phyloP scores from a whole-genome alignment of 2,797 vertebrate species.

The Aphelocoma californica region DNA sequence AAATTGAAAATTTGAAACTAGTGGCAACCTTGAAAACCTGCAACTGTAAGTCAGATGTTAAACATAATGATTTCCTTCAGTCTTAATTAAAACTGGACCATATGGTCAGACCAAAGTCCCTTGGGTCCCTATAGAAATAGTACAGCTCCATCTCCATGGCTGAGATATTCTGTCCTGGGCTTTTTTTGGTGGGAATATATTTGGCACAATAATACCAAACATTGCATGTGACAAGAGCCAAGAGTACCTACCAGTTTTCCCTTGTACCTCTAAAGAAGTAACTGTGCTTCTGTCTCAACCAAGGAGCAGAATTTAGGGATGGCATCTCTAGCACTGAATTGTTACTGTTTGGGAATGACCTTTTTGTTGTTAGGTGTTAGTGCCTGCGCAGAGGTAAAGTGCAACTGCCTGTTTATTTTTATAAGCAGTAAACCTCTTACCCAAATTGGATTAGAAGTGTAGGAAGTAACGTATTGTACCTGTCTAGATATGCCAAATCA shows the following conservation, averaged over 20 bases:
- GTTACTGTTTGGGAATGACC: background rate
- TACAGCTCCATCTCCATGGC: background rate
- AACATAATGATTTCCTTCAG: background rate
- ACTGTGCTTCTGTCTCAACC: background rate
- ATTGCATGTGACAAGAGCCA: background rate
- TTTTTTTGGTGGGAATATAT: background rate
- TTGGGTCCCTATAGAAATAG: background rate
- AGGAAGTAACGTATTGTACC: background rate
- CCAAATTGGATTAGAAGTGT: conserved; percentile 37
- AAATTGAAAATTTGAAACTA: background rate
- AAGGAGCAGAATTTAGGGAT: background rate
- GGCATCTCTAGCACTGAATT: background rate
- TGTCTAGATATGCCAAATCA: background rate
- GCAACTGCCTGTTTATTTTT: conserved; percentile 39
- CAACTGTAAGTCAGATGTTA: background rate
- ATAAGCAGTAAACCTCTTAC: conserved; percentile 46
- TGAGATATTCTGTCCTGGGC: background rate
- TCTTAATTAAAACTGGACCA: background rate
- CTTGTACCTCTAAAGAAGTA: background rate
- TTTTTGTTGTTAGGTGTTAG: background rate
- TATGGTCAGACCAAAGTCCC: background rate
- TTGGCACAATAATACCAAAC: background rate
- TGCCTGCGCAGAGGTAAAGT: background rate
- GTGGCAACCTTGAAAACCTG: background rate
- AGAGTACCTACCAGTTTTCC: background rate